phyloP scores from a whole-genome alignment of 1,140 invertebrate species.

The Anoplophora glabripennis region DNA sequence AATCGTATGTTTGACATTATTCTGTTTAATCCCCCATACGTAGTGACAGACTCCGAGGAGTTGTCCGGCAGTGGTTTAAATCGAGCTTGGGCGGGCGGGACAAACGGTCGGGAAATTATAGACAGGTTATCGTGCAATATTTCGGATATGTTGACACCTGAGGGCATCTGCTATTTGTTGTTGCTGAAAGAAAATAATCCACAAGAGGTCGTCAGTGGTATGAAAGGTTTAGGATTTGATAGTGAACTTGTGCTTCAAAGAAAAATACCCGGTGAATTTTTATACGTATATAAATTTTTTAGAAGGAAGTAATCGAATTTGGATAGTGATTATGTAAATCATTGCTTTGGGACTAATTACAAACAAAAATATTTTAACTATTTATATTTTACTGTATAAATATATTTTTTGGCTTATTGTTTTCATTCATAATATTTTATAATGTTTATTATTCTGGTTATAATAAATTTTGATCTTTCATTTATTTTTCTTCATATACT shows the following conservation, averaged over 20 bases:
- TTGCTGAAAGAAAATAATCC: constrained; percentile 84
- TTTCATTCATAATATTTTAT: too few relatives aligned
- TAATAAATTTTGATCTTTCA: too few relatives aligned
- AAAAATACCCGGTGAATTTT: constrained; percentile 55
- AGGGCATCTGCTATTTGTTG: constrained; percentile 81
- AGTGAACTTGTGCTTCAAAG: constrained; percentile 64
- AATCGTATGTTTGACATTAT: constrained; percentile 73
- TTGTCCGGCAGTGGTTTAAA: constrained; percentile 58
- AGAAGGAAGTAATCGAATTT: neutral
- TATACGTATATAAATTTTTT: constrained; percentile 52
- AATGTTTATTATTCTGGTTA: too few relatives aligned
- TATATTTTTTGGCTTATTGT: too few relatives aligned
- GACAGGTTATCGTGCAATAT: constrained; percentile 71
- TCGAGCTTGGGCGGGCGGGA: constrained; percentile 83
- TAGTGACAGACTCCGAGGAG: constrained; percentile 78
- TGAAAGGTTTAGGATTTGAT: constrained; percentile 59
- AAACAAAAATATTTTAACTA: too few relatives aligned
- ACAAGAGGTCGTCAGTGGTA: constrained; percentile 64
- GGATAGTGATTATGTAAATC: too few relatives aligned
- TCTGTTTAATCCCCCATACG: constrained; percentile 97
- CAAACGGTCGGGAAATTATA: constrained; percentile 74
- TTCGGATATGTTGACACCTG: constrained; percentile 62
- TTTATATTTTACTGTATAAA: too few relatives aligned
- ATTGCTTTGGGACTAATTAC: too few relatives aligned
- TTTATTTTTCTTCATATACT: too few relatives aligned